Evolutionary conservation across 2,113 vertebrate genomes (phyloP), one percentile per base, ranked within the genome.

Genomic region (Muntiacus reevesi): DNA sequence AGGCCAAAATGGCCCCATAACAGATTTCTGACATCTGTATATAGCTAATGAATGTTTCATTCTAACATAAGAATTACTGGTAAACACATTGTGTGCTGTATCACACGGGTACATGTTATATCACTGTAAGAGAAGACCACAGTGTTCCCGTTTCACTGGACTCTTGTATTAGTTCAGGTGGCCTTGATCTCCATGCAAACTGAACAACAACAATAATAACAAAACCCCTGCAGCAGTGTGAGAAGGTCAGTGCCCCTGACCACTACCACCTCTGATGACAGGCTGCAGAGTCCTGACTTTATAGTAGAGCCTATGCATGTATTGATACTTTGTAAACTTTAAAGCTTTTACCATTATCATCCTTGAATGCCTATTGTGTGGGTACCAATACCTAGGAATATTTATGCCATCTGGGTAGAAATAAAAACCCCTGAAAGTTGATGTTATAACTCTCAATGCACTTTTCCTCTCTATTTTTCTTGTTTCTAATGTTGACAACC

Each of bases 401-500:
- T 97, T 92, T 94, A 33, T 83, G 17, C 89, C 89, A 96, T 91
- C 94, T 93, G 82, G 78, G 71, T 82, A 92, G 92, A 98, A 95
- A 96, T 92, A 74, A 87, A 96, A 96, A 89, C 45, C 25, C 67
- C 83, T 57, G 87, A 88, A 94, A 96, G 67, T 93, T 60, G 93
- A 87, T 95, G n/a, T 82, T 94, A 25, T 23, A 93, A 87, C 79
- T 98, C 33, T 50, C 87, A 84, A 78, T 33, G 91, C 33, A 82
- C 96, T 94, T 97, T 96, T 23, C 54, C 82, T 85, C 40, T 54
- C 84, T 84, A 0, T 98, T 87, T 97, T 89, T 97, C 92, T 92
- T 64, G 62, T 83, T 97, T 98, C 97, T 97, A 64, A 96, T 94
- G 89, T 52, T 97, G 97, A 98, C 98, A 98, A 82, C 54, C 64